Base-by-base conservation (phyloP, 2,113 vertebrate species). In the Notothenia rossii region DNA sequence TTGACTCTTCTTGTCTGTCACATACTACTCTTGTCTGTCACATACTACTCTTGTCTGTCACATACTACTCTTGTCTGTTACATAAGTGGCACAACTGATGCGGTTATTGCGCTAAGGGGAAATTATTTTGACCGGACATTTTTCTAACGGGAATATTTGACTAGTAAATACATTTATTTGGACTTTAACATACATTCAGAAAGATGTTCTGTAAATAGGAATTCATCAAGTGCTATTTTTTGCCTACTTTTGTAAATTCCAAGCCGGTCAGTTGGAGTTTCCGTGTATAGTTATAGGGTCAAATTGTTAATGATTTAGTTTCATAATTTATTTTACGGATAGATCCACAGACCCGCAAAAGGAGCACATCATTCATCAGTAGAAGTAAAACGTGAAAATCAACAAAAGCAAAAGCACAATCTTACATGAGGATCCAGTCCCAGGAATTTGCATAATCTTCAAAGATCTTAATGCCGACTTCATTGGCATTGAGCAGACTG, bases 371-470 rank as follows among this genome's bases (percentile, higher is more conserved):
- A 50, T 51, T 45, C 48, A 58, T 3, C 62, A 17, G 79, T 1
- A 29, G 18, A 63, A 43, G 7, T 17, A 65, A 36, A 69, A 65
- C 36, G 40, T 25, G 3, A 51, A 58, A 63, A 78, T 67, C 2
- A 46, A 15, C 2, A 33, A 17, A 79, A 68, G 4, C 50, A 43
- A 59, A 7, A 66, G 48, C 15, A 10, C 4, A 33, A 55, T 60
- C 98, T 97, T 96, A 99, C 98, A 96, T 93, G 84, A 99, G 93
- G 86, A 99, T 99, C 98, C 97, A 99, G 82, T 96, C 94, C 98
- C 98, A 99, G 65, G 96, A 97, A 76, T 94, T 97, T 74, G 96
- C 94, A 84, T 97, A 98, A 89, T 99, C 98, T 93, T 99, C 98
- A 94, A 98, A 97, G 86, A 98, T 96, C 94, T 96, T 98, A 77